These are phyloP conservation scores for Dicaeum eximium DNA, from an alignment of 2,113 vertebrate genomes.

Conservation along the genomic window DNA sequence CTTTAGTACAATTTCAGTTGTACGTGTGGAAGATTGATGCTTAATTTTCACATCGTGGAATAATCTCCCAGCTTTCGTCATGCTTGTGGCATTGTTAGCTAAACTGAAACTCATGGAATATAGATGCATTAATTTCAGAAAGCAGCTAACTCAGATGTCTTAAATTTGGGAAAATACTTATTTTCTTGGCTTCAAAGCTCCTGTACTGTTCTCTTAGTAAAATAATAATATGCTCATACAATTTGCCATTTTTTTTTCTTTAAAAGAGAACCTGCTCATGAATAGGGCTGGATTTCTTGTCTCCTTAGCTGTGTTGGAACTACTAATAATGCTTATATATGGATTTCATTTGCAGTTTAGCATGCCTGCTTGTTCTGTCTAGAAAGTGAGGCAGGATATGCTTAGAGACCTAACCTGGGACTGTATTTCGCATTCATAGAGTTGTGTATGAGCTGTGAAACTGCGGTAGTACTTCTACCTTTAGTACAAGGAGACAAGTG, in stretches of 20 bases:
- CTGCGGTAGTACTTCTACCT: not conserved
- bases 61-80: not conserved
- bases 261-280: not conserved
- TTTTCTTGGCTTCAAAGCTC: not conserved
- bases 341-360: not conserved
- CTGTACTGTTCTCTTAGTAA: not conserved
- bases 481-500: not conserved
- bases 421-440: not conserved
- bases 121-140: not conserved
- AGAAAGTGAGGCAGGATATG: not conserved
- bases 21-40: not conserved
- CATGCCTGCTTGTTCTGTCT: not conserved
- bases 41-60: fast-evolving
- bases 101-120: not conserved
- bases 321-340: not conserved
- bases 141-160: not conserved
- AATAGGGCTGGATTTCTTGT: not conserved
- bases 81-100: not conserved
- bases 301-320: not conserved
- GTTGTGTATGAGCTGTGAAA: not conserved
- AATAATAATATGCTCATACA: not conserved
- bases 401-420: not conserved
- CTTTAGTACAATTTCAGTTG: not conserved
- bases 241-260: not conserved
- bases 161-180: not conserved